Percentiles rank a stretch among this genome's conserved stretches.
These are phyloP conservation scores for Haliclona indistincta DNA, from an alignment of 37 sponge, comb jelly and placozoan genomes.

Conservation along the genomic window DNA sequence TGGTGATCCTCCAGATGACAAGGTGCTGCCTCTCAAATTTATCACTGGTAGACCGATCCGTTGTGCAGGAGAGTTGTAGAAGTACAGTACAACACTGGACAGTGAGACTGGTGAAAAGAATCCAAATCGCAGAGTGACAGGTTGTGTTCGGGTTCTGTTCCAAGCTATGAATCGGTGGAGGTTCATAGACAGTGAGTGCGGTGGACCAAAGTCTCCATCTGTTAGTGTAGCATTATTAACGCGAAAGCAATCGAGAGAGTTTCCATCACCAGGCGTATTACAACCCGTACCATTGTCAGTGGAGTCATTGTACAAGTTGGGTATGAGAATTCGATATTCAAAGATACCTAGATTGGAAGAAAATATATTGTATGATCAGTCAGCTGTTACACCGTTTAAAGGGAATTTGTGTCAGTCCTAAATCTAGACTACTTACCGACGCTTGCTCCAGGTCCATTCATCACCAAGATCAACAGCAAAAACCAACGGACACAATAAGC, in stretches of 20 bases:
- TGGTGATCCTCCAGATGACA: background rate
- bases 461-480: too few relatives aligned
- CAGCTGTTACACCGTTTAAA: too few relatives aligned
- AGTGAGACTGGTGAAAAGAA: background rate
- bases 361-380: too few relatives aligned
- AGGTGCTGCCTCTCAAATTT: background rate
- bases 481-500: too few relatives aligned
- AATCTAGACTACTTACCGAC: too few relatives aligned
- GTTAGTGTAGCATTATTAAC: background rate
- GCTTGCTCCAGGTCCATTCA: too few relatives aligned
- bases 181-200: background rate
- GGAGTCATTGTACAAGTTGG: background rate
- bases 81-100: slow-evolving; percentile 25
- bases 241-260: background rate
- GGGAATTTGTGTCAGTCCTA: too few relatives aligned
- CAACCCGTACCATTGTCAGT: background rate
- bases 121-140: background rate
- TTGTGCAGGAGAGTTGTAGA: slow-evolving; percentile 34
- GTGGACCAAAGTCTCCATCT: background rate
- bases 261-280: background rate
- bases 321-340: background rate
- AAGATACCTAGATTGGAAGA: background rate
- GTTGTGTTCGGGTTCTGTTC: slow-evolving; percentile 4
- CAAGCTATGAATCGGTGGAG: slow-evolving; percentile 23
- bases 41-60: slow-evolving; percentile 26